These are phyloP conservation scores for Galerucella calmariensis DNA, from an alignment of 2,888 invertebrate species.

Conservation along the genomic window DNA sequence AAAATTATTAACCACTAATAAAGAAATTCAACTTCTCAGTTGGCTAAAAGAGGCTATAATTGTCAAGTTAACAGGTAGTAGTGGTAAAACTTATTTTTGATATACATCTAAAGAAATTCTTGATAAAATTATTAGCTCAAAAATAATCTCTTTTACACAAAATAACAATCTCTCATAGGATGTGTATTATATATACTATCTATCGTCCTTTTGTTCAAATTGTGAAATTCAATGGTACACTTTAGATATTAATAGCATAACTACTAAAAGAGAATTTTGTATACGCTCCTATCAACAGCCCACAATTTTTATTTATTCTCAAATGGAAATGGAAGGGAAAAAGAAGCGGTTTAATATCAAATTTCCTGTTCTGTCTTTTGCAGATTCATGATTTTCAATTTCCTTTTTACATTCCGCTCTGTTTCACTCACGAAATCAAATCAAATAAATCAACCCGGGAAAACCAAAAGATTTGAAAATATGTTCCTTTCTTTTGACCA, in stretches of 20 bases:
- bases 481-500: neutral
- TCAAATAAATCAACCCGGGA: constrained; percentile 21
- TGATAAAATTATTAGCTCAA: too few relatives aligned
- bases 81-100: too few relatives aligned
- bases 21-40: too few relatives aligned
- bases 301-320: constrained; percentile 32
- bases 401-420: constrained; percentile 43
- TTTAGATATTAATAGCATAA: constrained; percentile 18
- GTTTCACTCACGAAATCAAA: constrained; percentile 44
- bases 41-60: too few relatives aligned
- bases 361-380: constrained; percentile 50
- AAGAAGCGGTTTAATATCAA: constrained; percentile 41
- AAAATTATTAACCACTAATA: too few relatives aligned
- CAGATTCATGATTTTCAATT: constrained; percentile 49
- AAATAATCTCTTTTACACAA: too few relatives aligned
- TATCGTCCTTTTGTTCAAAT: neutral
- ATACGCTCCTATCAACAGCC: neutral
- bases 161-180: neutral
- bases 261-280: neutral
- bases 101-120: too few relatives aligned
- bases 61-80: too few relatives aligned
- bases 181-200: neutral
- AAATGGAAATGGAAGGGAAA: constrained; percentile 30
- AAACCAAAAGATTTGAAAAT: neutral
- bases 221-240: constrained; percentile 18